phyloP scores from a whole-genome alignment of 64 coral and sea anemone species.

The Astreopora myriophthalma region DNA sequence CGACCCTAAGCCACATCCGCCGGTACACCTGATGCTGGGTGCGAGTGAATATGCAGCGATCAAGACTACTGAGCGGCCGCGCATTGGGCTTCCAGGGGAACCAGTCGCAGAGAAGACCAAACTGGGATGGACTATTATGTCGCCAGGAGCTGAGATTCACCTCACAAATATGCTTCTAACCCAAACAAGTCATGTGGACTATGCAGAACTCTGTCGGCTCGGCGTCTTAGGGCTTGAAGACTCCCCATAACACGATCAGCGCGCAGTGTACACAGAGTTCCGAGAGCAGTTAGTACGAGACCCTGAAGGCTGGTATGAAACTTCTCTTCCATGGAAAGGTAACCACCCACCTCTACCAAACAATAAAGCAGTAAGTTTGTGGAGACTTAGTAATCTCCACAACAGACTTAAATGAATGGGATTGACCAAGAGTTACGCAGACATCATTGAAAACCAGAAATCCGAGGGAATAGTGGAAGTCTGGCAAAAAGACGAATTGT shows the following conservation, averaged over 20 bases:
- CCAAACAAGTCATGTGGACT: background rate
- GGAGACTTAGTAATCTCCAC: background rate
- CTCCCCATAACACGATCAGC: background rate
- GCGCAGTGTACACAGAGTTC: background rate
- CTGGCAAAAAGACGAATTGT: too few species aligned
- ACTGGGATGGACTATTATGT: background rate
- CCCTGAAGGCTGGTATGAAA: slow-evolving; percentile 15
- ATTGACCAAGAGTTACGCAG: background rate
- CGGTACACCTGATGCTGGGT: too few species aligned
- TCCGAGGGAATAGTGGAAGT: background rate
- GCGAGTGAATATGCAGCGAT: background rate
- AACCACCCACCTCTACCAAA: background rate
- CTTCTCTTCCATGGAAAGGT: background rate
- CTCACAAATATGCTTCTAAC: background rate
- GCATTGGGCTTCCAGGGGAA: background rate
- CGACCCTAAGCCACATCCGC: too few species aligned
- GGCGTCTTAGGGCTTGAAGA: background rate
- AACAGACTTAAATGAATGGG: background rate
- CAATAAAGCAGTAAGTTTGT: background rate
- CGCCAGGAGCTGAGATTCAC: background rate
- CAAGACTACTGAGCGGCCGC: background rate
- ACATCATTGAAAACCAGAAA: background rate
- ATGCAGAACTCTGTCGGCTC: background rate
- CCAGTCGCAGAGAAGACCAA: background rate
- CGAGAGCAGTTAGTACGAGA: background rate